These are phyloP conservation scores for Sardinella longiceps DNA, from an alignment of 2,797 vertebrate genomes.

Conservation along the genomic window DNA sequence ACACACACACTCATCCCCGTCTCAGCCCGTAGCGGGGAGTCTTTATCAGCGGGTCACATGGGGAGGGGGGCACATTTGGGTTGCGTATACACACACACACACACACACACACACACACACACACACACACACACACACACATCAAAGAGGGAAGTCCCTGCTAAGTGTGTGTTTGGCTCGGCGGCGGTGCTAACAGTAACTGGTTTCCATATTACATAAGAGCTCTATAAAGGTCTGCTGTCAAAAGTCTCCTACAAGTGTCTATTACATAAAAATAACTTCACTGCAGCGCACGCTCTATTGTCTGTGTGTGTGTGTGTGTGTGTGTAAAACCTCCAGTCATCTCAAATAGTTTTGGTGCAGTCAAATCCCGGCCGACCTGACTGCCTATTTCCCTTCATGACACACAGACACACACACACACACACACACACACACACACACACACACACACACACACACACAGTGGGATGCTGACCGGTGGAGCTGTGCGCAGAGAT, in stretches of 20 bases:
- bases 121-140: neutral
- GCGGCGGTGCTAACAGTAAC: no score
- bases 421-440: no score
- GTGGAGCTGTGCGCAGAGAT: constrained; percentile 74
- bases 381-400: neutral
- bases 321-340: neutral
- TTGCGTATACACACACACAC: neutral
- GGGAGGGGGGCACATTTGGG: neutral
- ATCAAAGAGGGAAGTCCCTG: neutral
- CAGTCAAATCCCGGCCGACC: neutral
- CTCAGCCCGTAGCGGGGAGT: neutral
- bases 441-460: no score
- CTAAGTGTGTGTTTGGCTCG: constrained; percentile 13
- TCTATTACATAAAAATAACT: neutral
- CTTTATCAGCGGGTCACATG: neutral
- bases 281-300: neutral
- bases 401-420: no score
- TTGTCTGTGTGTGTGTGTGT: no score
- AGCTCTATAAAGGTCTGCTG: constrained; percentile 11
- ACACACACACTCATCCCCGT: no score
- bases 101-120: neutral
- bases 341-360: neutral
- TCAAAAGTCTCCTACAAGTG: neutral
- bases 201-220: neutral
- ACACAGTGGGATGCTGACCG: constrained; percentile 68